A percentile compares a stretch with the other conserved stretches of the same genome.
phyloP scores from a whole-genome alignment of 1,140 invertebrate genomes.

The Tetragonula clypearis region DNA sequence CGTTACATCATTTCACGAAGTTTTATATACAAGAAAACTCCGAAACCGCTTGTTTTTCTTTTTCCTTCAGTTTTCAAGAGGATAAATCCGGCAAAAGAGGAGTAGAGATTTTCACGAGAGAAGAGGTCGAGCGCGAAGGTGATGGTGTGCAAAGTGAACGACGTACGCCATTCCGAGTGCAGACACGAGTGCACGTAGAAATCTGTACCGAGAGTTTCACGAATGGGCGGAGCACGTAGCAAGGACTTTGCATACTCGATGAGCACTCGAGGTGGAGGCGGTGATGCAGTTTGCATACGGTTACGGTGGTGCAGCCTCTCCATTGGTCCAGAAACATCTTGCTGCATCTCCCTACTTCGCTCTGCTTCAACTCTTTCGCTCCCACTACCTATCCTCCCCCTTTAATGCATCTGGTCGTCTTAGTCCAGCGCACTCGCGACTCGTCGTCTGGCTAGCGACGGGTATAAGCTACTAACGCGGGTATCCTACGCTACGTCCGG shows the following conservation, averaged over 20 bases:
- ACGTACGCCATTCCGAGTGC: conserved; percentile 41
- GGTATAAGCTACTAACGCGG: conserved; percentile 27
- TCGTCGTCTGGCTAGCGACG: conserved; percentile 41
- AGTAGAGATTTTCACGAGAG: not conserved
- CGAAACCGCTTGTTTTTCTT: not conserved
- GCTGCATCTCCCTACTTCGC: conserved; percentile 64
- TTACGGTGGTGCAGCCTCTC: conserved; percentile 72
- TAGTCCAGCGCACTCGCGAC: conserved; percentile 57
- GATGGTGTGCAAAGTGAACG: not conserved
- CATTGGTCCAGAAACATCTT: conserved; percentile 80
- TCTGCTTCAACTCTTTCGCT: conserved; percentile 56
- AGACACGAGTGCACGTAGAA: conserved; percentile 33
- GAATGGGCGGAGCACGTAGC: conserved; percentile 77
- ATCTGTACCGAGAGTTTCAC: conserved; percentile 50
- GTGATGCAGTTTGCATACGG: conserved; percentile 80
- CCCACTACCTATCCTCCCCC: conserved; percentile 51
- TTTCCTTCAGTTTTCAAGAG: not conserved
- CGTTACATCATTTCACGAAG: no score
- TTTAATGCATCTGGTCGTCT: conserved; percentile 56
- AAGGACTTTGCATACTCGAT: conserved; percentile 81
- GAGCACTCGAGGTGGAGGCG: conserved; percentile 77
- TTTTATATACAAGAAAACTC: not conserved
- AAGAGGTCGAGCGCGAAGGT: not conserved
- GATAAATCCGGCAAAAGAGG: not conserved
- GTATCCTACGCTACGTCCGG: no score